These are phyloP conservation scores for Euborellia annulipes DNA, from an alignment of 1,140 invertebrate species.

Conservation along the genomic window DNA sequence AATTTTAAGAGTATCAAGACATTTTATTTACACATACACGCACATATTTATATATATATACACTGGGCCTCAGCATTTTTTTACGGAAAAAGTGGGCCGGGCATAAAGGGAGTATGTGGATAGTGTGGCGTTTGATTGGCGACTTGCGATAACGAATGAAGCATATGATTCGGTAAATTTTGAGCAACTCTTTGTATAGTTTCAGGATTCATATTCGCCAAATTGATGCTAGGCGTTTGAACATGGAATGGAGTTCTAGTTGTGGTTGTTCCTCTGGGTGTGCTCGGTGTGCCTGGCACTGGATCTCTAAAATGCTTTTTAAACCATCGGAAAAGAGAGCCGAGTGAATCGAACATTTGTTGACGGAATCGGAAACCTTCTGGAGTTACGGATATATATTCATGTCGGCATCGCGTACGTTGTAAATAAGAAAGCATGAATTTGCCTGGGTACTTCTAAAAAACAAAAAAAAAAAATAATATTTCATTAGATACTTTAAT, in stretches of 20 bases:
- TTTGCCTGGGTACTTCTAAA: conserved; percentile 76
- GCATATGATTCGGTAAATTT: conserved; percentile 52
- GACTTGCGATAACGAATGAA: conserved; percentile 51
- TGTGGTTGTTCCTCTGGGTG: conserved; percentile 40
- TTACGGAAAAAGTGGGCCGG: no score
- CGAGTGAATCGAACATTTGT: conserved; percentile 73
- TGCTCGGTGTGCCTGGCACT: conserved; percentile 60
- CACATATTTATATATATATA: no score
- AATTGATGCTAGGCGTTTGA: conserved; percentile 41
- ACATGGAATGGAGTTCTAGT: conserved; percentile 47
- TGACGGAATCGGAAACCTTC: conserved; percentile 85
- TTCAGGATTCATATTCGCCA: conserved; percentile 41
- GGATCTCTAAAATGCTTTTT: conserved; percentile 94
- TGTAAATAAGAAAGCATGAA: conserved; percentile 91
- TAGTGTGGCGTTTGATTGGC: conserved; percentile 52
- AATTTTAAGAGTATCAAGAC: no score
- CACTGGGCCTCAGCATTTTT: no score
- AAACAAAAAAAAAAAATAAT: no score
- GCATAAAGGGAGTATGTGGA: conserved; percentile 46
- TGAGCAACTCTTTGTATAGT: conserved; percentile 57
- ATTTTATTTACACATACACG: no score
- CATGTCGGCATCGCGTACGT: conserved; percentile 64
- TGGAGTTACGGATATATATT: conserved; percentile 79
- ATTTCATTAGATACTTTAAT: no score
- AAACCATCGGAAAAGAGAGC: conserved; percentile 84